Conservation (phyloP, 2,113 vertebrate genomes). For the Dissostichus mawsoni region DNA sequence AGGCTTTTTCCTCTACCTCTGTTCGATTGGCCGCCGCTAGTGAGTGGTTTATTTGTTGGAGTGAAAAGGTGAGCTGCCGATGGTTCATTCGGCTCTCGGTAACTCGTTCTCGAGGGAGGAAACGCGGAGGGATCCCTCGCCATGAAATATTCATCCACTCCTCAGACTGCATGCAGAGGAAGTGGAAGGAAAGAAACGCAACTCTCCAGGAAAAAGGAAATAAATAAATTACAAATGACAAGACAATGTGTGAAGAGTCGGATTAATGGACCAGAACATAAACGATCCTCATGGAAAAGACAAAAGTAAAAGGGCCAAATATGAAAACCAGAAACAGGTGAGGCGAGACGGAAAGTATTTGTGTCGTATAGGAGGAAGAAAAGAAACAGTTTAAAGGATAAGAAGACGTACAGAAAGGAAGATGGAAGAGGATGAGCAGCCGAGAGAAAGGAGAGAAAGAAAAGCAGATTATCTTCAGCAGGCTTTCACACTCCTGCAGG, state of each 20-base stretch:
- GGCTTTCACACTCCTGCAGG: slow-evolving; percentile 51
- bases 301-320: too few relatives aligned
- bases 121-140: slow-evolving; percentile 31
- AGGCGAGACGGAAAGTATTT: background rate
- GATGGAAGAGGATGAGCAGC: slow-evolving; percentile 30
- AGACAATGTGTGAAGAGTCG: background rate
- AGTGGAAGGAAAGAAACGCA: background rate
- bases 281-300: too few relatives aligned
- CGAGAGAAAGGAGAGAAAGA: slow-evolving; percentile 39
- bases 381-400: slow-evolving; percentile 36
- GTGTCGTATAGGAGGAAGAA: background rate
- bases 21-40: slow-evolving; percentile 3
- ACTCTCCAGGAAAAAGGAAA: slow-evolving; percentile 6
- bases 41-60: slow-evolving; percentile 8
- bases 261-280: too few relatives aligned
- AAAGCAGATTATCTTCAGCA: slow-evolving; percentile 66
- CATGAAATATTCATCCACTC: slow-evolving; percentile 65
- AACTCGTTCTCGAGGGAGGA: background rate
- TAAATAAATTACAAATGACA: slow-evolving; percentile 7
- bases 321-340: background rate
- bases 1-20: background rate
- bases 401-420: slow-evolving; percentile 19
- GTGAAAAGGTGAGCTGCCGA: slow-evolving; percentile 21
- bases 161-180: slow-evolving; percentile 24
- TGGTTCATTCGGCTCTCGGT: slow-evolving; percentile 27